Conservation (phyloP, 1,140 invertebrate genomes). For the Caenorhabditis elegans region WBcel235 BX284602.5:7364001-7364500, state of each 20-base stretch:
- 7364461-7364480: neutral
- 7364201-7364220: conserved; percentile 24
- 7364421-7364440: too few species aligned
- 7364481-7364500: too few species aligned
- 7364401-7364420: conserved; percentile 1
- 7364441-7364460: neutral
- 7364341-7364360: conserved; percentile 21
- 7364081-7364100: neutral
- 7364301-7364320: neutral
- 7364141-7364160: neutral
- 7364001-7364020: conserved; percentile 84
- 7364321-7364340: neutral
- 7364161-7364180: conserved; percentile 6
- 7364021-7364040: neutral
- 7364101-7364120: neutral
- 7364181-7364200: conserved; percentile 13
- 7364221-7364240: neutral
- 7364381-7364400: neutral
- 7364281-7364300: neutral
- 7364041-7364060: neutral
- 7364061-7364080: neutral
- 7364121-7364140: neutral
- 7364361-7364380: neutral
- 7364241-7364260: neutral
- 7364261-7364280: neutral